A percentile compares a stretch with the other conserved stretches of the same genome.
Conservation (phyloP, 2,888 invertebrate species). For the Drosophila kambysellisi region DNA sequence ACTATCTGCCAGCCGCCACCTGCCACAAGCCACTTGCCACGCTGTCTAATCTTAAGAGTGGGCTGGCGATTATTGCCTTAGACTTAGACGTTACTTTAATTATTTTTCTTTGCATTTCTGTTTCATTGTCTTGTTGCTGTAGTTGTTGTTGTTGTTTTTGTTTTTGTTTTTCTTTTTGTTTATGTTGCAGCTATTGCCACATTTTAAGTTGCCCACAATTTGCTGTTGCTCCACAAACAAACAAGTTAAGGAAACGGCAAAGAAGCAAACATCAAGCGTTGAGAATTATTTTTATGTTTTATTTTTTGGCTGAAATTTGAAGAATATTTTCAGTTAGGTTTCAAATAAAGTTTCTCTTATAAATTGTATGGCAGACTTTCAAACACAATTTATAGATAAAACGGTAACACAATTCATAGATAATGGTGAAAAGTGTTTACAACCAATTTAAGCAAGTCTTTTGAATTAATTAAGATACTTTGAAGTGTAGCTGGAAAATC, state of each 20-base stretch:
- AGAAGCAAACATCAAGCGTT: slow-evolving; percentile 16
- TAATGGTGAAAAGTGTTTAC: slow-evolving; percentile 20
- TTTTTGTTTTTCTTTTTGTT: slow-evolving; percentile 9
- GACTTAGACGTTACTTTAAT: slow-evolving; percentile 35
- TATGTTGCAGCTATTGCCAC: slow-evolving; percentile 28
- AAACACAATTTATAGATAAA: slow-evolving; percentile 15
- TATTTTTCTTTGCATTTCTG: slow-evolving; percentile 39
- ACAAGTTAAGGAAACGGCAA: slow-evolving; percentile 21
- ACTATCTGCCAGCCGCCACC: slow-evolving; percentile 3
- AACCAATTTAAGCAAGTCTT: slow-evolving; percentile 9
- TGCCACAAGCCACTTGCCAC: slow-evolving; percentile 17
- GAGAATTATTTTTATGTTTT: slow-evolving; percentile 13
- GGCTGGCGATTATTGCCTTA: slow-evolving; percentile 39
- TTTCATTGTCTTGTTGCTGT: slow-evolving; percentile 10
- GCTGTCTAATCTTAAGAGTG: slow-evolving; percentile 23
- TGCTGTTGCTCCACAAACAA: background rate
- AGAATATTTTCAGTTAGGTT: slow-evolving; percentile 5
- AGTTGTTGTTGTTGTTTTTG: background rate
- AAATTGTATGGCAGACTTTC: slow-evolving; percentile 17
- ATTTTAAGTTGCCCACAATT: slow-evolving; percentile 12
- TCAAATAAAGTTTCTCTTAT: slow-evolving; percentile 13
- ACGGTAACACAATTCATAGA: slow-evolving; percentile 2
- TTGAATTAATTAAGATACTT: slow-evolving; percentile 23
- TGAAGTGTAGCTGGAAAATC: slow-evolving; percentile 11
- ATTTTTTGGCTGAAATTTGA: slow-evolving; percentile 13